A percentile compares a stretch with the other conserved stretches of the same genome.
Evolutionary conservation across 2,797 vertebrate genomes (phyloP).

Genomic region (Silurus lanzhouensis): DNA sequence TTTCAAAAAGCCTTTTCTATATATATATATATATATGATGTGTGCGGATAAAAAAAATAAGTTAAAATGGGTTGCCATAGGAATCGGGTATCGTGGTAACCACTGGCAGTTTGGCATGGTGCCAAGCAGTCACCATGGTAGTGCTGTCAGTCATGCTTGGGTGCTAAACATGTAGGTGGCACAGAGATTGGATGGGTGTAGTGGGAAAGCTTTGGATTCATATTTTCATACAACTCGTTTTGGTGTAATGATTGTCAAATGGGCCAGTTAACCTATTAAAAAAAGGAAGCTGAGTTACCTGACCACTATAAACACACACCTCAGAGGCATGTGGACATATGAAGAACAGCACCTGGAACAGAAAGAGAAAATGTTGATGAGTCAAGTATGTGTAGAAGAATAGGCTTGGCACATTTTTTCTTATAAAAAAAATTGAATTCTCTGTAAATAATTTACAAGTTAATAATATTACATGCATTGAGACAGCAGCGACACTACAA

Average conservation of each 20-base stretch:
- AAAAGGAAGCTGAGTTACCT: slow-evolving; percentile 38
- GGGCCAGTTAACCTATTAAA: neutral
- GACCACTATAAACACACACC: slow-evolving; percentile 26
- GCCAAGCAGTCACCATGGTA: slow-evolving; percentile 81
- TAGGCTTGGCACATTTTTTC: neutral
- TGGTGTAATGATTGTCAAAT: slow-evolving; percentile 38
- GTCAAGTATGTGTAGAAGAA: neutral
- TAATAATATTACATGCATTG: neutral
- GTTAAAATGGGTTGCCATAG: slow-evolving; percentile 73
- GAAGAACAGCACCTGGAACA: slow-evolving; percentile 18
- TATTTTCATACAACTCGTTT: slow-evolving; percentile 18
- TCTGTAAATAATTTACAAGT: neutral
- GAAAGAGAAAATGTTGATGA: neutral
- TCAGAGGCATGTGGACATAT: neutral
- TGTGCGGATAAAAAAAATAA: slow-evolving; percentile 60
- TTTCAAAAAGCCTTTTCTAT: slow-evolving; percentile 58
- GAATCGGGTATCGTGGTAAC: slow-evolving; percentile 78
- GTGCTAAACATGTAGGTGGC: slow-evolving; percentile 55
- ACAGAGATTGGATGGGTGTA: slow-evolving; percentile 28
- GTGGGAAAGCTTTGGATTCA: slow-evolving; percentile 32
- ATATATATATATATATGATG: slow-evolving; percentile 62
- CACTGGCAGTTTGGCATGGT: slow-evolving; percentile 74
- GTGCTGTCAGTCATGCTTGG: slow-evolving; percentile 70
- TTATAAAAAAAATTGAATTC: neutral
- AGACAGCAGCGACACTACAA: neutral